These are phyloP conservation scores for Neoseiulus cucumeris DNA, from an alignment of 1,140 invertebrate species.

Conservation along the genomic window DNA sequence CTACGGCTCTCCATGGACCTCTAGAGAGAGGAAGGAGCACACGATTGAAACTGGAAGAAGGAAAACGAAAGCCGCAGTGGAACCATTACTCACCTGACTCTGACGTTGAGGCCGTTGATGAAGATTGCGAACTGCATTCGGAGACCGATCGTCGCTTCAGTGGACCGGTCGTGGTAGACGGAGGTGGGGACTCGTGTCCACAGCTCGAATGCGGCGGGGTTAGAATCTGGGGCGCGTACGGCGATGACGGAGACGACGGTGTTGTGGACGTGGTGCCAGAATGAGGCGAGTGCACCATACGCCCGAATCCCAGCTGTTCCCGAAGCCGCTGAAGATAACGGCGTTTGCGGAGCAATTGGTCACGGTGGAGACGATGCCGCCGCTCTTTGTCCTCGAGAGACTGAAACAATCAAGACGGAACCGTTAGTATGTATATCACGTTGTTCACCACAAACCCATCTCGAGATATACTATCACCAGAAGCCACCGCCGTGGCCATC, in stretches of 20 bases:
- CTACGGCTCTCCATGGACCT: too few relatives aligned
- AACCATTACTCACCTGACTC: not conserved
- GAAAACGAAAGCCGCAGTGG: too few relatives aligned
- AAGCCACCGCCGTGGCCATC: too few relatives aligned
- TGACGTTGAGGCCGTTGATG: not conserved
- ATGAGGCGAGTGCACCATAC: too few relatives aligned
- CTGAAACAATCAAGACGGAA: not conserved
- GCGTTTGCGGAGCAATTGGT: conserved; percentile 6
- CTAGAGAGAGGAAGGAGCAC: too few relatives aligned
- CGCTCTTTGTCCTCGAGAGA: conserved; percentile 4
- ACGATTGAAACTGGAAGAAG: too few relatives aligned
- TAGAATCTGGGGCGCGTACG: not conserved
- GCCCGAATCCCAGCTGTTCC: not conserved
- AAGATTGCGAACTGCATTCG: conserved; percentile 3
- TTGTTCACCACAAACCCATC: too few relatives aligned
- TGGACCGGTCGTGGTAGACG: not conserved
- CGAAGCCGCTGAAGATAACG: not conserved
- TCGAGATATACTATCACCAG: too few relatives aligned
- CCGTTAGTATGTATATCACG: too few relatives aligned
- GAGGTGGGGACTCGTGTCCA: not conserved
- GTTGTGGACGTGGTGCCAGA: too few relatives aligned
- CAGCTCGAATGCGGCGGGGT: not conserved
- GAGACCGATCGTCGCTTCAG: not conserved
- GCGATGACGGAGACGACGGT: not conserved
- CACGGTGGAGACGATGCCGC: conserved; percentile 8